Evolutionary conservation across 2,797 vertebrate genomes (phyloP).

Genomic region (Philypnodon macrostomus): DNA sequence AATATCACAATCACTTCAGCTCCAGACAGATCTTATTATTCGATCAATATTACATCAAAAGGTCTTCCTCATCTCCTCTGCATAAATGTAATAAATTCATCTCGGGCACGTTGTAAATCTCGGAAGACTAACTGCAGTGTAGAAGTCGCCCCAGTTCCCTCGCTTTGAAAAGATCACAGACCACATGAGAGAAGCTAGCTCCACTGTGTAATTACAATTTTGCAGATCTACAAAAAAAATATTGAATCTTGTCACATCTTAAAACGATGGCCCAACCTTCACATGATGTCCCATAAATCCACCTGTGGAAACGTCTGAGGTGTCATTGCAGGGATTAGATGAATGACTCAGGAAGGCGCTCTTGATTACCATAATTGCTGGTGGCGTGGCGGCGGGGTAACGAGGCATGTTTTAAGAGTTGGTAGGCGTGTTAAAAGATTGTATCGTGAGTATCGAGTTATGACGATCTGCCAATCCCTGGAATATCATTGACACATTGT

Average conservation of each 20-base stretch:
- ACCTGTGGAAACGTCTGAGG: conserved; percentile 40
- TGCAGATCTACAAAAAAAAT: conserved; percentile 46
- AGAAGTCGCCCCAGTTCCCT: conserved; percentile 41
- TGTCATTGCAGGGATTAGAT: conserved; percentile 45
- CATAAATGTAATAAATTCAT: conserved; percentile 34
- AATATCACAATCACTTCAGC: conserved; percentile 12
- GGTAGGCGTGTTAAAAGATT: too few relatives aligned
- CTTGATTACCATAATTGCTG: conserved; percentile 61
- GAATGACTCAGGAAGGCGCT: conserved; percentile 48
- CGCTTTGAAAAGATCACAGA: conserved; percentile 61
- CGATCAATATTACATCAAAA: conserved; percentile 41
- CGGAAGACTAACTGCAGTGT: conserved; percentile 31
- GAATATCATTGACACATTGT: too few relatives aligned
- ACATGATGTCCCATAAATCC: conserved; percentile 57
- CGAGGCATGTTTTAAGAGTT: conserved; percentile 47
- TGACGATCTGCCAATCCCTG: too few relatives aligned
- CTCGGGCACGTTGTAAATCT: conserved; percentile 14
- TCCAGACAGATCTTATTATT: conserved; percentile 10
- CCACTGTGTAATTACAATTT: conserved; percentile 55
- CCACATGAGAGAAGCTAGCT: conserved; percentile 25
- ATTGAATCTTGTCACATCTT: conserved; percentile 51
- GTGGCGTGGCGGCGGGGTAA: conserved; percentile 40
- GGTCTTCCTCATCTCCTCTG: conserved; percentile 2
- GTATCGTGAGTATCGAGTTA: too few relatives aligned
- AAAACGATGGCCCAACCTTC: conserved; percentile 50